Base-by-base conservation (phyloP, 2,888 invertebrate genomes). In the Cataglyphis rosenhaueri region DNA sequence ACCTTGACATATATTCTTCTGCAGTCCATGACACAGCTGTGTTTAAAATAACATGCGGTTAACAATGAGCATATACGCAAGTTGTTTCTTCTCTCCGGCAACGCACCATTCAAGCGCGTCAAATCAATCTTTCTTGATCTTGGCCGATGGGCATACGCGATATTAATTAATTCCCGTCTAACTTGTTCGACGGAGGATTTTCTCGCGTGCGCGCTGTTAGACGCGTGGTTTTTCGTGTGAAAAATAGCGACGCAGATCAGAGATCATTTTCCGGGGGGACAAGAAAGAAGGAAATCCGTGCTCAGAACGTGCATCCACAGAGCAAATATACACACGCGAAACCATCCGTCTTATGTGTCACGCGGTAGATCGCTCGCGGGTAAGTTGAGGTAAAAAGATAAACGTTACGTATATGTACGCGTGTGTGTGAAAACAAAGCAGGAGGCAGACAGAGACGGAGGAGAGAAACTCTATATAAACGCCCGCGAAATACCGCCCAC, bases 351-450 rank as follows among this genome's bases (percentile, higher is more conserved):
- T 81, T 82, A 68, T 61, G 81, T 82, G 79, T 81, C 85, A 64
- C 86, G 86, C 84, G 57, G 84, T 81, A 57, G 83, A 83, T 87
- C 75, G 87, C 74, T 66, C 59, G 59, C 78, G 59, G 73, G 29
- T 59, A 44, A 59, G 8, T 9, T n/a, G 25, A 41, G 38, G 21
- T 78, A 68, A 75, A 76, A 66, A 41, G 78, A 21, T 78, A 78
- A 79, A 79, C 59, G 59, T 35, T 59, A 76, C 57, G 57, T 32
- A 21, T 44, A 21, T 44, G 75, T 25, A 44, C 25, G 35, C 5
- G 21, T 6, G 32, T 52, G n/a, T 25, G 21, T 18, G 32, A 41
- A 41, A 78, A 59, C 44, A 71, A 78, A 73, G 57, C 70, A 52
- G n/a, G 59, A 35, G 35, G 44, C 6, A 25, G 21, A 38, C 6